Evolutionary conservation across 53 echinoderm and acorn worm genomes (phyloP), one percentile per base, ranked within the genome.

Genomic region (Zoroaster sp.): DNA sequence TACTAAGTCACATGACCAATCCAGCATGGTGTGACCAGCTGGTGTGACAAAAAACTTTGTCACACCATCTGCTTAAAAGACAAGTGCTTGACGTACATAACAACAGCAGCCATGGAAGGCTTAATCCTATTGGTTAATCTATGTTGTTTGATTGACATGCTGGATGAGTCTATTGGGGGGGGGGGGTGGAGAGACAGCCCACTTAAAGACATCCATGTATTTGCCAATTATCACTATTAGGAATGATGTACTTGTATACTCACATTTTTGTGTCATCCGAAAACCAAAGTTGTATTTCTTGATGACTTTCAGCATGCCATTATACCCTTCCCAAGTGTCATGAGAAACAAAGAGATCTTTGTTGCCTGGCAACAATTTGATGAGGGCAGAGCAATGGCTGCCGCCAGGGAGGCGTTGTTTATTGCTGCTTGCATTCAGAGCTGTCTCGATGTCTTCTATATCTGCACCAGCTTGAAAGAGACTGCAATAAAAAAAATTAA

Each of bases 281-380:
- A 93, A 95, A 8, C 86, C 88, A 40, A 97, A 91, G 68, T 95
- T 80, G 77, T 97, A 97, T 41, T 97, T 97, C 89, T 97, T 97
- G 23, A 97, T 34, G 21, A 91, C 78, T 28, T 95, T 66, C 11
- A 97, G 89, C 95, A 95, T 94, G 5, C 69, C 80, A 23, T 53
- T 37, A 75, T 90, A 97, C 7, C 37, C 82, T 4, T 40, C 76
- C 98, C 98, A 97, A 0, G 98, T 97, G 73, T 88, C 93, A 42
- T 97, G 98, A 0, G 98, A 88, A 13, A 91, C 94, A 49, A 87
- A 92, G 47, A 97, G 88, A 36, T 97, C 98, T 21, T 65, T 55
- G 74, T 97, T 97, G 55, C 89, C 87, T 1, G 98, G 92, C 75
- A 95, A 89, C 51, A 97, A 78, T 45, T 97, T 97, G 85, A 97